Evolutionary conservation across 2,888 invertebrate species (phyloP).

Genomic region (Nomada ferruginata): DNA sequence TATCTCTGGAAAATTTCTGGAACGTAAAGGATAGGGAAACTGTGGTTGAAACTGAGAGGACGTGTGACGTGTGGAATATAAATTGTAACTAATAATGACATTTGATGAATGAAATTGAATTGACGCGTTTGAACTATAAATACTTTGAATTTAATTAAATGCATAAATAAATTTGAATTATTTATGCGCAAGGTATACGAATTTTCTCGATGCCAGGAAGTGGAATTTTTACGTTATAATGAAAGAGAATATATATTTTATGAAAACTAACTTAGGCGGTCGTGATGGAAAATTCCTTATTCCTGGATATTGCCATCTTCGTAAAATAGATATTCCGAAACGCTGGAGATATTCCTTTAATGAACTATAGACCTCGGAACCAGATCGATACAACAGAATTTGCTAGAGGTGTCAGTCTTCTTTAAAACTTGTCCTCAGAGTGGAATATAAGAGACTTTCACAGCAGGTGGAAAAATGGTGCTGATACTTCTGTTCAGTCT

Average conservation of each 20-base stretch:
- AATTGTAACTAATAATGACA: too few species aligned
- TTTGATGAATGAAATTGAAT: too few species aligned
- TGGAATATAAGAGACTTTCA: conserved; percentile 14
- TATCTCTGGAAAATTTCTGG: neutral
- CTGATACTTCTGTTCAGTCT: conserved; percentile 38
- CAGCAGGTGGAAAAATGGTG: conserved; percentile 39
- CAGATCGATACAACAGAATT: conserved; percentile 43
- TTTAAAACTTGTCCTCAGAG: conserved; percentile 26
- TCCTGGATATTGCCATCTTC: neutral
- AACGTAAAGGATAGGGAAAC: neutral
- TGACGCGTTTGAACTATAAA: neutral
- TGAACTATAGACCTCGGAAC: neutral
- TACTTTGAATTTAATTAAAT: neutral
- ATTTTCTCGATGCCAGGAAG: too few species aligned
- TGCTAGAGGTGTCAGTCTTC: conserved; percentile 21
- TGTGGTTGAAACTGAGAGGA: too few species aligned
- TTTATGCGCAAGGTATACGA: too few species aligned
- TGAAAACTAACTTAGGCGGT: conserved; percentile 7
- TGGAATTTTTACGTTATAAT: neutral
- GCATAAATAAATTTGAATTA: too few species aligned
- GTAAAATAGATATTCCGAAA: neutral
- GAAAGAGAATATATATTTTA: neutral
- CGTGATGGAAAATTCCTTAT: neutral
- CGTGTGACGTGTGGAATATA: too few species aligned
- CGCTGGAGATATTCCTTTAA: neutral